Evolutionary conservation across 2,113 vertebrate genomes (phyloP).

Genomic region (Osmerus eperlanus): DNA sequence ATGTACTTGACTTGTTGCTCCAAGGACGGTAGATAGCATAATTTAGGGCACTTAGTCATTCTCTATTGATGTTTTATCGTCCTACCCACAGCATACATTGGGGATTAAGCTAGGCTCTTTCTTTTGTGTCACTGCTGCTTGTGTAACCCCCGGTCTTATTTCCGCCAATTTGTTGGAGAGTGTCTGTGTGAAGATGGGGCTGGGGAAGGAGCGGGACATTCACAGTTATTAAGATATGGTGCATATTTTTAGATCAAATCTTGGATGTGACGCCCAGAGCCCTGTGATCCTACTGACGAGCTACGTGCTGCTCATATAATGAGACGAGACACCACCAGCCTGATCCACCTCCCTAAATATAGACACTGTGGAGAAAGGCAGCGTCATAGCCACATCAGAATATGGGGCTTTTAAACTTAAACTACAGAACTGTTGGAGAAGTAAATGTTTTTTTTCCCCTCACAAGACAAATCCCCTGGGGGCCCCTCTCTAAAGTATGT

Average conservation of each 20-base stretch:
- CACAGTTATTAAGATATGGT: conserved; percentile 35
- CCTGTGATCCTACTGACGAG: conserved; percentile 50
- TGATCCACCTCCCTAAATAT: conserved; percentile 58
- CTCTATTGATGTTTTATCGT: conserved; percentile 33
- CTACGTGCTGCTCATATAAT: conserved; percentile 46
- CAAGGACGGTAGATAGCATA: conserved; percentile 25
- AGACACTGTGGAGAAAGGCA: conserved; percentile 41
- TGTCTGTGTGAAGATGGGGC: conserved; percentile 4
- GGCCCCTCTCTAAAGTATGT: conserved; percentile 27
- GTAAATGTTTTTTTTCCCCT: conserved; percentile 15
- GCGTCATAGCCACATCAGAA: conserved; percentile 40
- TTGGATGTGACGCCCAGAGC: conserved; percentile 38
- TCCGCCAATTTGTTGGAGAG: conserved; percentile 31
- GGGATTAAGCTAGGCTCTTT: conserved; percentile 37
- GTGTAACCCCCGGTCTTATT: conserved; percentile 32
- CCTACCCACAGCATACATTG: conserved; percentile 36
- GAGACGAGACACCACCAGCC: conserved; percentile 53
- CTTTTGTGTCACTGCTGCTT: conserved; percentile 29
- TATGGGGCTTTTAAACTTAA: conserved; percentile 38
- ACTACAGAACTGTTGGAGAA: conserved; percentile 30
- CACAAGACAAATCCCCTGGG: conserved; percentile 23
- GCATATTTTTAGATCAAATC: conserved; percentile 67
- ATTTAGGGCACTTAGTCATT: conserved; percentile 40
- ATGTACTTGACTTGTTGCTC: conserved; percentile 21
- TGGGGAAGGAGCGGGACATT: conserved; percentile 25